Evolutionary conservation across 37 sponge, comb jelly and placozoan species (phyloP), one percentile per base, ranked within the genome.

Genomic region (Chondrilla cf. caribensis): DNA sequence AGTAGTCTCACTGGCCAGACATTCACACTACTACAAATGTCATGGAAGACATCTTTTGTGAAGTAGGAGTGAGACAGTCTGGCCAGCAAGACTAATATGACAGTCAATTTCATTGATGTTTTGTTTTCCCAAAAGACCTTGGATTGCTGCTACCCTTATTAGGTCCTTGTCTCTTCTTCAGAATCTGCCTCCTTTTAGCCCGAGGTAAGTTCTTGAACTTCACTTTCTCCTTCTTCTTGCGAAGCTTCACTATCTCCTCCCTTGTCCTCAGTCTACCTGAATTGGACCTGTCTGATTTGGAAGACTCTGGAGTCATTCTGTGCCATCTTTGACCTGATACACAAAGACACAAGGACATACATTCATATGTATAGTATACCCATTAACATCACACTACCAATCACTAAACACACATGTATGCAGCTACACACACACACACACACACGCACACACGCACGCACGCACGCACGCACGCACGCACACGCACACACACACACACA

Each of bases 201-300:
- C 83, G 86, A 24, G 76, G 76, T 17, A 73, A 17, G 25, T 39
- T 73, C 76, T 39, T 73, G 25, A 73, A 73, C 76, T 73, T 73
- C 44, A 36, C 19, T 39, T 39, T 39, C 41, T 43, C 6, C 44
- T 73, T 37, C 25, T 24, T 43, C 44, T 73, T 73, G 25, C 76
- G 38, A 19, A 73, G 76, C 44, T 80, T 78, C 29, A 86, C 55
- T 58, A 90, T 86, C 29, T 79, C 76, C 22, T 70, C 77, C 58
- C 75, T 81, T 35, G 81, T 58, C 64, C 84, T 89, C 77, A 89
- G 55, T 19, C 78, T 65, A 33, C 79, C 87, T 7, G 60, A 35
- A 14, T 51, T 82, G 31, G 42, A 64, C 26, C 25, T 59, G 31
- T 22, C 39, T 22, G 24, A 32, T 39, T 51, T n/a, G 18, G 0